phyloP scores from a whole-genome alignment of 2,113 vertebrate species.

The Amphiprion percula region DNA sequence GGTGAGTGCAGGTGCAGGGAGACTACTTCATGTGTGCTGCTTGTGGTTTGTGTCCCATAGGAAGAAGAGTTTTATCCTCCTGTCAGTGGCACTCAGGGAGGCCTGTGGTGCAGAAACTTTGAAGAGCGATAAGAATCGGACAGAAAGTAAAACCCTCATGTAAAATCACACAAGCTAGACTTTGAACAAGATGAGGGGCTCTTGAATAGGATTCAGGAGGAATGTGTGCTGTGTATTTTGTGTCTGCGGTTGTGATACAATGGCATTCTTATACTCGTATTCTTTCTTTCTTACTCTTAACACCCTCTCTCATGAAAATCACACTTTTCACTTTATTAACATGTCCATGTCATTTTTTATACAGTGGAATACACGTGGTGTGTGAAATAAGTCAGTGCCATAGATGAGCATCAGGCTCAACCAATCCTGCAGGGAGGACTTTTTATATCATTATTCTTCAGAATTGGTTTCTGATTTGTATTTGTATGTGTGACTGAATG shows the following conservation, averaged over 20 bases:
- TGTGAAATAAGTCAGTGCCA: too few relatives aligned
- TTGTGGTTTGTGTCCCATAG: constrained; percentile 35
- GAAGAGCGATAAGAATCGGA: constrained; percentile 58
- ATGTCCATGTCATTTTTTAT: too few relatives aligned
- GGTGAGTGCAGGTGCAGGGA: constrained; percentile 28
- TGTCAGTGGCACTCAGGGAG: constrained; percentile 45
- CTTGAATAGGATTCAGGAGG: constrained; percentile 23
- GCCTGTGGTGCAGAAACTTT: constrained; percentile 23
- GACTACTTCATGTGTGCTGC: constrained; percentile 3
- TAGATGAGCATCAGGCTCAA: too few relatives aligned
- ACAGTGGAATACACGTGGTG: too few relatives aligned
- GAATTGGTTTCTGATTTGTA: too few relatives aligned
- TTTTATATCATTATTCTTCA: too few relatives aligned
- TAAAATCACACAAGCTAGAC: constrained; percentile 47
- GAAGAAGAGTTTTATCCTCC: constrained; percentile 20
- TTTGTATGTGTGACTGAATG: too few relatives aligned
- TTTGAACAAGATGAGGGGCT: constrained; percentile 64
- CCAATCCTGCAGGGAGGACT: too few relatives aligned
- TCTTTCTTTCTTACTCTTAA: too few relatives aligned
- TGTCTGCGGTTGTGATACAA: constrained; percentile 9
- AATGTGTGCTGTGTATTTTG: constrained; percentile 39
- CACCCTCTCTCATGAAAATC: too few relatives aligned
- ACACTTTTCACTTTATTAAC: too few relatives aligned
- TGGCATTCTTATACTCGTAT: not conserved
- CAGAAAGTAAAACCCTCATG: constrained; percentile 55